Evolutionary conservation across 2,113 vertebrate species (phyloP).

Genomic region (Gymnobelideus leadbeateri): DNA sequence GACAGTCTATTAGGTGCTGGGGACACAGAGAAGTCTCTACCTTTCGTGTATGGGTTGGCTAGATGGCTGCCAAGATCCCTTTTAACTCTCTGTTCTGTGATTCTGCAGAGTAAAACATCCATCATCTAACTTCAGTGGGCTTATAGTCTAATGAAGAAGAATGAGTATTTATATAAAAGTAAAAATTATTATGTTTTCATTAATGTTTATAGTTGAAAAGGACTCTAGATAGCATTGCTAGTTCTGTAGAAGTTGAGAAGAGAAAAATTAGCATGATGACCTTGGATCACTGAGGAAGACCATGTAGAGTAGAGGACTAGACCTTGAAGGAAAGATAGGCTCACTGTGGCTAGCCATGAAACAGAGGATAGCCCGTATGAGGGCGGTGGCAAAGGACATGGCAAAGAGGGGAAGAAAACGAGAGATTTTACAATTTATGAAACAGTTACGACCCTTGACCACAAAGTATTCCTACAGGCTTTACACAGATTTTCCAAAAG

Average conservation of each 20-base stretch:
- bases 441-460: background rate
- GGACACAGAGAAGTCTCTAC: background rate
- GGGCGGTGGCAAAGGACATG: background rate
- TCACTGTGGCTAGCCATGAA: background rate
- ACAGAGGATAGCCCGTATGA: background rate
- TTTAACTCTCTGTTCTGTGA: background rate
- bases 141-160: background rate
- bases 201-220: background rate
- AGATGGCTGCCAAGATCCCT: background rate
- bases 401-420: background rate
- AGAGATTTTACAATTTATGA: background rate
- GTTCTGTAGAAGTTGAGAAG: background rate
- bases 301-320: background rate
- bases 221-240: background rate
- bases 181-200: background rate
- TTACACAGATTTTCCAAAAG: background rate
- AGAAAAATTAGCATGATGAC: background rate
- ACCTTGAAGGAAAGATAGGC: background rate
- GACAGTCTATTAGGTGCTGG: background rate
- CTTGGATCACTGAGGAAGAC: background rate
- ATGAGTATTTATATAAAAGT: background rate
- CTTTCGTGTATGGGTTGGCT: background rate
- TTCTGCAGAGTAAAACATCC: background rate
- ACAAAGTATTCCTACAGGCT: background rate
- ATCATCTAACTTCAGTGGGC: background rate